Evolutionary conservation across 1,140 invertebrate species (phyloP).

Genomic region (Steinernema khuongi): DNA sequence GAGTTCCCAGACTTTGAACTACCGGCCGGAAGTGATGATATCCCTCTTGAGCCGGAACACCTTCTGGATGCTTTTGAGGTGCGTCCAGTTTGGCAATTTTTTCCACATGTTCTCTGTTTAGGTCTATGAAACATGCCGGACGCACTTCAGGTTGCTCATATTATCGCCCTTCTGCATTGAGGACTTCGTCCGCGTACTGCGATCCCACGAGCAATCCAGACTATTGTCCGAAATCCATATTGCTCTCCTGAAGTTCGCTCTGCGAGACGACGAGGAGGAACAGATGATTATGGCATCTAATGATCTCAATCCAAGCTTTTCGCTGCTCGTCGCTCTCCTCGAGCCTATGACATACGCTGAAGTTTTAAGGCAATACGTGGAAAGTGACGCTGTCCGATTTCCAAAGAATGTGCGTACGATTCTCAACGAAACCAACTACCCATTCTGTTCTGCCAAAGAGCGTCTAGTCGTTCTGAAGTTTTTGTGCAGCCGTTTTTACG

Average conservation of each 20-base stretch:
- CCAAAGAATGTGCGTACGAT: conserved; percentile 2
- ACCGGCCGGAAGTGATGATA: not conserved
- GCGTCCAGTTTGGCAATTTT: not conserved
- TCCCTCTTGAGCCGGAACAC: not conserved
- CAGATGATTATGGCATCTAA: conserved; percentile 22
- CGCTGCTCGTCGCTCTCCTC: conserved; percentile 27
- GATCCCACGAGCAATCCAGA: conserved; percentile 27
- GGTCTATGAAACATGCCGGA: conserved; percentile 34
- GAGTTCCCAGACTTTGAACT: not conserved
- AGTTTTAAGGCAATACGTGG: conserved; percentile 26
- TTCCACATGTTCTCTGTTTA: conserved; percentile 12
- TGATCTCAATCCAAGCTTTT: conserved; percentile 23
- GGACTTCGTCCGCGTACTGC: conserved; percentile 32
- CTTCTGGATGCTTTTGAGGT: not conserved
- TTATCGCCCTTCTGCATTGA: conserved; percentile 37
- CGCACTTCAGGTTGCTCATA: conserved; percentile 25
- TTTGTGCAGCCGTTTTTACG: not conserved
- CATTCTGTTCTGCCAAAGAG: conserved; percentile 3
- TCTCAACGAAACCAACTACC: conserved; percentile 25
- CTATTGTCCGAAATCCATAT: conserved; percentile 37
- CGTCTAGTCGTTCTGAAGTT: not conserved
- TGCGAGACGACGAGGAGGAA: conserved; percentile 34
- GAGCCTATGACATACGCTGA: conserved; percentile 36
- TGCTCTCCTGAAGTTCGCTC: conserved; percentile 24
- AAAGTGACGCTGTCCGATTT: conserved; percentile 11